Evolutionary conservation across 1,140 invertebrate genomes (phyloP), one percentile per base, ranked within the genome.

Genomic region (Diplogasteroides magnus): DNA sequence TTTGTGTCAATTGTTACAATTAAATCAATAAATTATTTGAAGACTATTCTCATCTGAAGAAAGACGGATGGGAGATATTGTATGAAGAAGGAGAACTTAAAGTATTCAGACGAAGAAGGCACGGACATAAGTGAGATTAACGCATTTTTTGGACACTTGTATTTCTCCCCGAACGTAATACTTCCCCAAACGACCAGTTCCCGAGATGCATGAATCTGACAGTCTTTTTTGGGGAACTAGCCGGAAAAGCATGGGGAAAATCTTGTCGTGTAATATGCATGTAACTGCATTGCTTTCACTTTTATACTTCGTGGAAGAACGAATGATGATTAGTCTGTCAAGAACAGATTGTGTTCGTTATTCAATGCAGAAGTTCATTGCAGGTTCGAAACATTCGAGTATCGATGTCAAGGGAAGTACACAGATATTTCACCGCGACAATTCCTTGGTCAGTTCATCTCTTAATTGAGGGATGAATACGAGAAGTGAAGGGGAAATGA

Each of bases 341-440:
- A n/a, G n/a, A n/a, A 48, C 60, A 27, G 28, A 64, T 25, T 14
- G 62, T 23, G 13, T 64, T 31, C 27, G 64, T 64, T 61, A 19
- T 19, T 19, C 15, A 56, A 19, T 56, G 15, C 55, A 56, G 55
- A 56, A 15, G 55, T 19, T 1, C 31, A 69, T 15, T 67, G 61
- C 11, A 61, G 48, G 2, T 61, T 37, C 28, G 68, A 74, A 27
- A 55, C 70, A n/a, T 74, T 71, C 55, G 73, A 74, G 37, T 74
- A 74, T 27, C 70, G 70, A 61, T 74, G 73, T 31, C 55, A 61
- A 32, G 73, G 73, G 3, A 67, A 64, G 0, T 74, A 74, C 25
- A 63, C 63, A n/a, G 73, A 74, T 59, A 74, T 74, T 32, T 60
- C 59, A 15, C 73, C 73, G 1, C 28, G 73, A 31, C 32, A 62